phyloP scores from a whole-genome alignment of 2,888 invertebrate genomes.

The Leuctra nigra region DNA sequence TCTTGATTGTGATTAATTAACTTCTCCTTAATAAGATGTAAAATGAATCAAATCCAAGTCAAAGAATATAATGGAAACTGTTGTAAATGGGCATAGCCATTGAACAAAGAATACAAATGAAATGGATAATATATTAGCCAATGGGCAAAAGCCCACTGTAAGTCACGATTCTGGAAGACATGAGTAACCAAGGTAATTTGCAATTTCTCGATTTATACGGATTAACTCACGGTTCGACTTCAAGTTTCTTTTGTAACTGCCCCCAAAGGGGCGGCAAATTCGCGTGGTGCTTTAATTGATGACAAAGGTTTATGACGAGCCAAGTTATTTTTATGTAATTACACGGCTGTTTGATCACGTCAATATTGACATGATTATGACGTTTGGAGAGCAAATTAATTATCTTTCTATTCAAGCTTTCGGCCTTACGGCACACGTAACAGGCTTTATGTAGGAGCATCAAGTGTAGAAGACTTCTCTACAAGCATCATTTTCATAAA shows the following conservation, averaged over 20 bases:
- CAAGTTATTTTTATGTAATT: background rate
- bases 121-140: background rate
- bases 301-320: background rate
- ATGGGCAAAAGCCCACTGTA: background rate
- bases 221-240: background rate
- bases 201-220: conserved; percentile 5
- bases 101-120: background rate
- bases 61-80: background rate
- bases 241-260: too few species aligned
- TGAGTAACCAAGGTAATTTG: background rate
- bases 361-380: background rate
- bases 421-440: too few species aligned
- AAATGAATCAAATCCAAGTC: background rate
- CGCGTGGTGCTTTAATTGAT: background rate
- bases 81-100: background rate
- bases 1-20: conserved; percentile 1
- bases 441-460: too few species aligned
- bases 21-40: background rate
- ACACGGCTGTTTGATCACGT: background rate
- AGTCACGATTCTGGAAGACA: background rate
- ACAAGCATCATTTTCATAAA: too few species aligned
- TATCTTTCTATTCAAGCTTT: too few species aligned
- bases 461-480: too few species aligned
- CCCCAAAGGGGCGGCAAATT: background rate
- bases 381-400: too few species aligned